Base-by-base conservation (phyloP, 1,140 invertebrate species). In the Anadara kagoshimensis region DNA sequence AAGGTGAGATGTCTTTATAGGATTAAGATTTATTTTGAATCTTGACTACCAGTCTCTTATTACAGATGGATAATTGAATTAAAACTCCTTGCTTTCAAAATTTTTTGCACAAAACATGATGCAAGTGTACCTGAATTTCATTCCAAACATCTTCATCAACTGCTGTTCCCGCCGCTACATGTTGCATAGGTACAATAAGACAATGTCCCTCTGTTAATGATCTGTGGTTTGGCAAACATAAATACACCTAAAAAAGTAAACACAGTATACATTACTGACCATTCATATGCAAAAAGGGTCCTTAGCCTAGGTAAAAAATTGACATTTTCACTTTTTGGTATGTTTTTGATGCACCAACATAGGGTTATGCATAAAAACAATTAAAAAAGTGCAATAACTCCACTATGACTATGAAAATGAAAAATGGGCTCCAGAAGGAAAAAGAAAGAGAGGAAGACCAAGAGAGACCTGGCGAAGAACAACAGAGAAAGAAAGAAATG, bases 111-210 rank as follows among this genome's bases (percentile, higher is more conserved):
- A 36, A 36, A 7, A 36, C 29, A 36, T 11, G 10, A 49, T 63
- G 20, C 20, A 45, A 12, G 64, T 66, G 87, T 90, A 94, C 94
- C 91, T 93, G 91, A 51, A 98, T 91, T 91, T 98, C 97, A 75
- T 92, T 91, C 94, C 94, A 98, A 57, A 96, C 93, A 91, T 99
- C 96, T 92, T 99, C 97, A 90, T 99, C 97, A 16, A 97, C 80
- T 76, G 93, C 91, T 0, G 95, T 96, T 65, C 93, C 92, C 86
- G 94, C 94, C 16, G 93, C 80, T 2, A 93, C 89, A 88, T 99
- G 97, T 76, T 93, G 91, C 81, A 94, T 92, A n/a, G 96, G 95
- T 1, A 94, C 92, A 79, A 99, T 93, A 20, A 96, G 90, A 88
- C 97, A 99, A 85, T 99, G 97, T 4, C 94, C 94, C 68, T 92